Evolutionary conservation across 2,113 vertebrate species (phyloP).

Genomic region (Guaruba guarouba): DNA sequence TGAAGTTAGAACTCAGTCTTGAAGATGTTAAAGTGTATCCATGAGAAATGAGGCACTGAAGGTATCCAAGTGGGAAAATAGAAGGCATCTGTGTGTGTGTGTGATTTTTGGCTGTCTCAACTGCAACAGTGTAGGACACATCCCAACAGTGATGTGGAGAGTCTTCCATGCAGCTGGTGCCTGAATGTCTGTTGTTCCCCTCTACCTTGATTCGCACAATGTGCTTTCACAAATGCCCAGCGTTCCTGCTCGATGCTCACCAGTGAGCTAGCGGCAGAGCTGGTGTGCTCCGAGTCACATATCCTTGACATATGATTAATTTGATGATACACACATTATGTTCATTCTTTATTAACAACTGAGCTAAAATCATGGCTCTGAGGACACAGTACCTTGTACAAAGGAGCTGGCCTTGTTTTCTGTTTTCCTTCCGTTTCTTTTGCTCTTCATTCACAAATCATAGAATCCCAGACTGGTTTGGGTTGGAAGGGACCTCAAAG

Average conservation of each 20-base stretch:
- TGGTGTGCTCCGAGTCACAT: fast-evolving
- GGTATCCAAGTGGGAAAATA: too few species aligned
- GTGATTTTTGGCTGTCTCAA: too few species aligned
- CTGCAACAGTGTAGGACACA: background rate
- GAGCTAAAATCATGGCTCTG: background rate
- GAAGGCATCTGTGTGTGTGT: too few species aligned
- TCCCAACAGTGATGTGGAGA: background rate
- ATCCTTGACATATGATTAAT: background rate
- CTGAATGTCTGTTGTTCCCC: background rate
- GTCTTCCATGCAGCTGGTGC: background rate
- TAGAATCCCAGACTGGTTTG: background rate
- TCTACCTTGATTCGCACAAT: background rate
- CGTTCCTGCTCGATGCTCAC: background rate
- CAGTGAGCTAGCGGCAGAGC: background rate
- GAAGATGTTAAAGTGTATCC: too few species aligned
- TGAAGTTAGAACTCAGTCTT: too few species aligned
- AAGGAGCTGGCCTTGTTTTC: background rate
- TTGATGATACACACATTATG: background rate
- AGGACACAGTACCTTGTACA: background rate
- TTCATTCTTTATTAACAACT: background rate
- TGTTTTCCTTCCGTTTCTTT: background rate
- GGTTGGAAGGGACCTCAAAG: background rate
- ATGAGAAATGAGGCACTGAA: too few species aligned
- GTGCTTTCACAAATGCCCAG: background rate
- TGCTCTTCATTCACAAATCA: background rate